Percentiles rank a stretch among this genome's conserved stretches.
Conservation (phyloP, 2,113 vertebrate species). For the Cololabis saira region DNA sequence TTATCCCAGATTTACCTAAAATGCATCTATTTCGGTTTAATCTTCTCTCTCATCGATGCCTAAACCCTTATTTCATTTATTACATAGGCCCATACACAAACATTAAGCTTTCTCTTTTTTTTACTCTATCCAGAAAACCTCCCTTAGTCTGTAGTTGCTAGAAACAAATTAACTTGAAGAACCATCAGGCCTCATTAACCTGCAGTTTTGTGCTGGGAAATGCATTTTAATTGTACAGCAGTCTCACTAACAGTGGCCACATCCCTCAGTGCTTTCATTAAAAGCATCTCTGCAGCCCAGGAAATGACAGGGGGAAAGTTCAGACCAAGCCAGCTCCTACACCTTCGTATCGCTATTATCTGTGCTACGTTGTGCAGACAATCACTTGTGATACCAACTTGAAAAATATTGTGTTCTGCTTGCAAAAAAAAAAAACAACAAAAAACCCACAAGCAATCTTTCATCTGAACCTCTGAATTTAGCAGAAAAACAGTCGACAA, state of each 20-base stretch:
- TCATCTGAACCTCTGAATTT: slow-evolving; percentile 8
- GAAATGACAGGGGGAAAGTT: slow-evolving; percentile 55
- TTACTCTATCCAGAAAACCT: slow-evolving; percentile 35
- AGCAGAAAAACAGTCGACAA: slow-evolving; percentile 4
- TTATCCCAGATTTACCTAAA: slow-evolving; percentile 14
- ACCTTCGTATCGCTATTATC: slow-evolving; percentile 40
- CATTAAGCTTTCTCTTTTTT: not conserved
- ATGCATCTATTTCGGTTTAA: not conserved
- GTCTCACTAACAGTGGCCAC: not conserved
- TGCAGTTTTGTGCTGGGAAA: slow-evolving; percentile 13
- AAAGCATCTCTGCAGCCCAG: slow-evolving; percentile 27
- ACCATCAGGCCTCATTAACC: slow-evolving; percentile 37
- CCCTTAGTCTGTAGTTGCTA: slow-evolving; percentile 57
- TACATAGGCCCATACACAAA: slow-evolving; percentile 6
- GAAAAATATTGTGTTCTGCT: slow-evolving; percentile 24
- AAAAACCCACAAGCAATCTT: slow-evolving; percentile 2
- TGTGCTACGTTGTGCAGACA: slow-evolving; percentile 33
- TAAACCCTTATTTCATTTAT: slow-evolving; percentile 1
- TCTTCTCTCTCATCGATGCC: slow-evolving; percentile 21
- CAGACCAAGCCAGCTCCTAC: slow-evolving; percentile 27
- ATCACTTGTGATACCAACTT: slow-evolving; percentile 21
- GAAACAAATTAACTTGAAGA: slow-evolving; percentile 48
- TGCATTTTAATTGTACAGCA: not conserved
- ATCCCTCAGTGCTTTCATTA: slow-evolving; percentile 13
- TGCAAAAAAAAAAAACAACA: not conserved